phyloP scores from a whole-genome alignment of 2,797 vertebrate species.

The Sternarchorhynchus goeldii region DNA sequence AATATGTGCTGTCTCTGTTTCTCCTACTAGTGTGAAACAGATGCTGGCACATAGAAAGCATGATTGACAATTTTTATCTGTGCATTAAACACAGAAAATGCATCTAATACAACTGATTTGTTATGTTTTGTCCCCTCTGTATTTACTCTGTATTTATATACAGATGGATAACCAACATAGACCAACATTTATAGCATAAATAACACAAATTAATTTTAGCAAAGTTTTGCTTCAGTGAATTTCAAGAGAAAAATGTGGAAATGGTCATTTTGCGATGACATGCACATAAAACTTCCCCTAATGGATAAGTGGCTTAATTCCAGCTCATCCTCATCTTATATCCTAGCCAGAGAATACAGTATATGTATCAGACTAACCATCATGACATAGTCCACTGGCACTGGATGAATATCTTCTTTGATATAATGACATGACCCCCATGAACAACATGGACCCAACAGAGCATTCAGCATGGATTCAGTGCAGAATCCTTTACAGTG shows the following conservation, averaged over 20 bases:
- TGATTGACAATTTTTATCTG: background rate
- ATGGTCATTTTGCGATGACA: slow-evolving; percentile 21
- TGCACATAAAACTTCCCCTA: slow-evolving; percentile 1
- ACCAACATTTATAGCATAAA: background rate
- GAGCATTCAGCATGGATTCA: slow-evolving; percentile 50
- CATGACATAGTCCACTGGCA: slow-evolving; percentile 63
- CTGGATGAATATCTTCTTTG: slow-evolving; percentile 61
- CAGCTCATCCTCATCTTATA: slow-evolving; percentile 45
- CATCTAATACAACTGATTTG: slow-evolving; percentile 10
- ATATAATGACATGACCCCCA: slow-evolving; percentile 61
- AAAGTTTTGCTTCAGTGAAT: background rate
- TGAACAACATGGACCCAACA: slow-evolving; percentile 65
- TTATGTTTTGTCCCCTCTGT: slow-evolving; percentile 4
- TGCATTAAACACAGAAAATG: background rate
- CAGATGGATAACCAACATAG: background rate
- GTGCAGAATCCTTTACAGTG: slow-evolving; percentile 49
- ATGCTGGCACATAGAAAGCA: background rate
- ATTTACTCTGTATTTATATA: background rate
- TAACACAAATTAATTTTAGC: background rate
- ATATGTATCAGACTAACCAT: slow-evolving; percentile 56
- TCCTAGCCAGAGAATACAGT: slow-evolving; percentile 55
- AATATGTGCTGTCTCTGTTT: slow-evolving; percentile 16
- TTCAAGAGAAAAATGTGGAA: slow-evolving; percentile 62
- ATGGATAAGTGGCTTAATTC: slow-evolving; percentile 45
- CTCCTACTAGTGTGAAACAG: background rate